Conservation (phyloP, 2,113 vertebrate genomes). For the Channa argus region DNA sequence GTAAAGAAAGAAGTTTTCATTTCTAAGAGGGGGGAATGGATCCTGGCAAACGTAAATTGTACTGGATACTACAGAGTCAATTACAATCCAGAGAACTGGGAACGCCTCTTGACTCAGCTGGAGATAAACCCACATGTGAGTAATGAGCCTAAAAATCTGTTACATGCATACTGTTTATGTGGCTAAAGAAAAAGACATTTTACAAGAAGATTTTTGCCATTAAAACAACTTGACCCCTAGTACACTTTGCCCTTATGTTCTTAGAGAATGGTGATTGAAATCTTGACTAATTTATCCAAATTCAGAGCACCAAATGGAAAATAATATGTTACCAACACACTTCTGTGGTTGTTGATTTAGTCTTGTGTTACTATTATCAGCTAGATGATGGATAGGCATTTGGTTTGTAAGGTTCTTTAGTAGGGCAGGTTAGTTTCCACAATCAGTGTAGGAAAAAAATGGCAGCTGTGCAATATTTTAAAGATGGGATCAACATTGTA, state of each 20-base stretch:
- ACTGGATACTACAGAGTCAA: constrained; percentile 92
- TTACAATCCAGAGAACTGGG: constrained; percentile 91
- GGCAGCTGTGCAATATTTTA: too few species aligned
- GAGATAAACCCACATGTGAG: constrained; percentile 60
- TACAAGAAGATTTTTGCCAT: too few species aligned
- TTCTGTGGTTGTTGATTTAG: too few species aligned
- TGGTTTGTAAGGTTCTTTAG: background rate
- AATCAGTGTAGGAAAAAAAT: too few species aligned
- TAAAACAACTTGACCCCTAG: too few species aligned
- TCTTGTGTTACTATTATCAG: too few species aligned
- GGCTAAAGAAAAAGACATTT: background rate
- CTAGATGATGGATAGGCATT: too few species aligned
- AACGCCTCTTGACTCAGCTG: constrained; percentile 83
- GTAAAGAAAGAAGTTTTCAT: constrained; percentile 10
- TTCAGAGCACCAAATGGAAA: too few species aligned
- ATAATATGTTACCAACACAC: too few species aligned
- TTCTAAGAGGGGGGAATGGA: constrained; percentile 71
- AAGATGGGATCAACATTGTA: too few species aligned
- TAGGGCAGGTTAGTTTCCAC: background rate
- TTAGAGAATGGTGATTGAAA: background rate
- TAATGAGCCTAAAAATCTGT: constrained; percentile 5
- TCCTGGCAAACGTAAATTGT: constrained; percentile 88
- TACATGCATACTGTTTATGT: background rate
- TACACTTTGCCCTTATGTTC: too few species aligned
- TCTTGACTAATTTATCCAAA: background rate